Evolutionary conservation across 2,113 vertebrate species (phyloP), one percentile per base, ranked within the genome.

Genomic region (Aramus guarauna): DNA sequence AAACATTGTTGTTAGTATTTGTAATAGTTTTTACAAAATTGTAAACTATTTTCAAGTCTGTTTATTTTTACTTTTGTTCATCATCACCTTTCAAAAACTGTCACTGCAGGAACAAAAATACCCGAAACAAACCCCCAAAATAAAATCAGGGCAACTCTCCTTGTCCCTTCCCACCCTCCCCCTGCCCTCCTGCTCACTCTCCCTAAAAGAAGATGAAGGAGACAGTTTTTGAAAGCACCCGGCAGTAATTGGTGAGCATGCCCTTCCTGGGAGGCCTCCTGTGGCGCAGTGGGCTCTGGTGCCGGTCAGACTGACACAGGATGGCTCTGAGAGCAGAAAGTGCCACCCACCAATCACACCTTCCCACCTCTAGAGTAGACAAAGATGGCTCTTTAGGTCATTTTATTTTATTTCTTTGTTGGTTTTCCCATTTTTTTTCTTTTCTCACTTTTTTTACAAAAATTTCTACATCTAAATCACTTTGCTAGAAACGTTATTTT

Each of bases 401-500:
- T 96, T 97, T 97, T 94, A 81, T 94, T 97, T 97, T 95, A 92
- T 97, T 97, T 97, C 83, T 90, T 88, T 86, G 80, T 92, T 76
- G 92, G 14, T 95, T 97, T 86, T 76, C n/a, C 56, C 34, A 50
- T 74, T 77, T 91, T 93, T 81, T 59, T 8, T 7, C 8, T 17
- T 26, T 56, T 4, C 24, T 6, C 8, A 16, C 3, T 18, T 47
- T 53, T 87, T 97, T 97, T 94, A 98, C 83, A 98, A 96, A 95
- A 96, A 77, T 80, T 43, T 96, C 91, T 98, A 97, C 96, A 96
- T 95, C 96, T 97, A 94, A 96, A 95, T 88, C 90, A 69, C 87
- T 90, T 97, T 97, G 95, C 97, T 97, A 98, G 96, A 98, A 98
- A 93, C 92, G 97, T 90, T 93, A 74, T 96, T 96, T 98, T 97